phyloP scores from a whole-genome alignment of 2,888 invertebrate species.

The Morpho deidamia region DNA sequence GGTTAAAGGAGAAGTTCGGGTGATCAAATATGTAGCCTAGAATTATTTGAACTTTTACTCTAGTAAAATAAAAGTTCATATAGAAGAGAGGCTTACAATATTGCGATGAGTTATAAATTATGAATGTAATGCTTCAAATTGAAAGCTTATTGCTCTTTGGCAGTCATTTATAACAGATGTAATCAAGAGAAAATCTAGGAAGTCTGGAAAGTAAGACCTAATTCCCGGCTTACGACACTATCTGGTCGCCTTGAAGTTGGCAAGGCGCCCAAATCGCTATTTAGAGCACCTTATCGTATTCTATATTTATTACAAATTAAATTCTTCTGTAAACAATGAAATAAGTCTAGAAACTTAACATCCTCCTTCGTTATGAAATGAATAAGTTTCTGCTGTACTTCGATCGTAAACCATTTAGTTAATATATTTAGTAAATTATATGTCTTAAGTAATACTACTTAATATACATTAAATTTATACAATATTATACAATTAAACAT shows the following conservation, averaged over 20 bases:
- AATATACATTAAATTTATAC: too few species aligned
- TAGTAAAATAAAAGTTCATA: too few species aligned
- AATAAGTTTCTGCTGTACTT: too few species aligned
- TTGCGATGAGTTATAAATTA: background rate
- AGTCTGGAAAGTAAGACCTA: conserved; percentile 28
- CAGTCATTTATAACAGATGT: conserved; percentile 22
- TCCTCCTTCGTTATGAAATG: too few species aligned
- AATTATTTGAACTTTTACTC: too few species aligned
- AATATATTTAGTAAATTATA: too few species aligned
- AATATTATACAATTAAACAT: too few species aligned
- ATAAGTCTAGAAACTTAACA: background rate
- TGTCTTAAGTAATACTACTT: too few species aligned
- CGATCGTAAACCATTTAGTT: too few species aligned
- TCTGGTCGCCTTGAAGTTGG: conserved; percentile 25
- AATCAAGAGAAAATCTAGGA: conserved; percentile 32
- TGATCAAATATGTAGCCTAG: too few species aligned
- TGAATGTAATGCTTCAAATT: background rate
- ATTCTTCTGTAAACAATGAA: background rate
- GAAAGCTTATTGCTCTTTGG: conserved; percentile 9
- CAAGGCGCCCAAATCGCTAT: conserved; percentile 26
- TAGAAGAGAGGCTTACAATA: too few species aligned
- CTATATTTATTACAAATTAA: conserved; percentile 25
- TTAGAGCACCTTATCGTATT: conserved; percentile 17
- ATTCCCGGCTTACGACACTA: conserved; percentile 26
- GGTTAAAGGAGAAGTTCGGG: too few species aligned